A percentile compares a stretch with the other conserved stretches of the same genome.
phyloP scores from a whole-genome alignment of 64 coral and sea anemone species.

The Pocillopora damicornis region DNA sequence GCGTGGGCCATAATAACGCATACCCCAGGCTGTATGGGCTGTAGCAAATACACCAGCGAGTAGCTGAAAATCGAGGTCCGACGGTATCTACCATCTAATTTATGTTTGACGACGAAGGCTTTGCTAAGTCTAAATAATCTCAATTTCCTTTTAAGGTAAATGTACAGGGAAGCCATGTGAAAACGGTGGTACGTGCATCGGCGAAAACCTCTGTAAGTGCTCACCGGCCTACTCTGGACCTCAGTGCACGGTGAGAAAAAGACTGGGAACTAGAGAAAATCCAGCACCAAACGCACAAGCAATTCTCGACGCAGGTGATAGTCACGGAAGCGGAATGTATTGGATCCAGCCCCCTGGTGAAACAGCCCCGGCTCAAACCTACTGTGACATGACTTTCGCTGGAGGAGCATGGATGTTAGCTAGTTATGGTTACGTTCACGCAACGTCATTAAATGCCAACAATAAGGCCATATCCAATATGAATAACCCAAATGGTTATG shows the following conservation, averaged over 20 bases:
- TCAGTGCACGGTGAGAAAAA: constrained; percentile 37
- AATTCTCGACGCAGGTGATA: constrained; percentile 80
- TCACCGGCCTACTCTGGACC: constrained; percentile 34
- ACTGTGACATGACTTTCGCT: constrained; percentile 85
- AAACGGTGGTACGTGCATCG: constrained; percentile 52
- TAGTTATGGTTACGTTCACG: constrained; percentile 81
- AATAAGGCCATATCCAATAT: constrained; percentile 87
- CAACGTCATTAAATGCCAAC: background rate
- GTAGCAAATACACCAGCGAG: no score
- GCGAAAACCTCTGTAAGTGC: constrained; percentile 47
- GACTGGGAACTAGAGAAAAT: constrained; percentile 62
- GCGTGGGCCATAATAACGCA: no score
- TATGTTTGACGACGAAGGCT: no score
- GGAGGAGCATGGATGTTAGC: constrained; percentile 90
- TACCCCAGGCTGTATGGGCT: no score
- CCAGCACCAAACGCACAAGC: constrained; percentile 78
- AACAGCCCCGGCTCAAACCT: constrained; percentile 60
- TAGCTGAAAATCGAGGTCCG: no score
- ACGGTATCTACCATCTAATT: no score
- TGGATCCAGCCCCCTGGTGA: constrained; percentile 98
- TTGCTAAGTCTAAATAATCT: background rate
- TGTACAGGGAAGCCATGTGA: constrained; percentile 47
- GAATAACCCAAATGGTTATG: constrained; percentile 80
- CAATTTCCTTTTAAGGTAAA: constrained; percentile 9
- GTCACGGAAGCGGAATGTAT: constrained; percentile 79